phyloP scores from a whole-genome alignment of 2,113 vertebrate species.

The Engystomops pustulosus region DNA sequence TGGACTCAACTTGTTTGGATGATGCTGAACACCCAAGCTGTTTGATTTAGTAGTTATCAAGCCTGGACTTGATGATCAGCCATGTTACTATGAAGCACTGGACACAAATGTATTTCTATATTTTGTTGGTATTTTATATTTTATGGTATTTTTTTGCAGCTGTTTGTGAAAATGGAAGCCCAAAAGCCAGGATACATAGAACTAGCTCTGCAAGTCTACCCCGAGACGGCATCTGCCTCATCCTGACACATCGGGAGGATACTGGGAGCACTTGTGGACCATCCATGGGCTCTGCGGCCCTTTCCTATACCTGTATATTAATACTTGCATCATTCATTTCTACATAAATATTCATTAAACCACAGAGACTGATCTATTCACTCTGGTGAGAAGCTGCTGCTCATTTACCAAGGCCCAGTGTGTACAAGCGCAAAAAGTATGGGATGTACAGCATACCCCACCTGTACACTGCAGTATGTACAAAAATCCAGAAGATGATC shows the following conservation, averaged over 20 bases:
- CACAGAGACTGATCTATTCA: background rate
- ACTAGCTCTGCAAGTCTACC: slow-evolving; percentile 84
- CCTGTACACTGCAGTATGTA: too few species aligned
- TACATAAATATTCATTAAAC: background rate
- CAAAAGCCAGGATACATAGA: slow-evolving; percentile 85
- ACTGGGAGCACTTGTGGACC: background rate
- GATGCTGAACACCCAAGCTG: too few species aligned
- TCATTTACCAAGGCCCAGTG: too few species aligned
- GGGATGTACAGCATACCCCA: too few species aligned
- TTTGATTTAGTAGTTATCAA: too few species aligned
- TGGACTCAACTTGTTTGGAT: too few species aligned
- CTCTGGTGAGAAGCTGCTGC: background rate
- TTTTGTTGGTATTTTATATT: too few species aligned
- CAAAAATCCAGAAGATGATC: too few species aligned
- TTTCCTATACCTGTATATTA: background rate
- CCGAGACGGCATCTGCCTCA: slow-evolving; percentile 73
- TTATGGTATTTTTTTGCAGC: slow-evolving; percentile 69
- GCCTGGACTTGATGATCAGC: too few species aligned
- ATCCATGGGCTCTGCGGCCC: background rate
- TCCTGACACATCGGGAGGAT: slow-evolving; percentile 64
- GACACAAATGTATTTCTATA: too few species aligned
- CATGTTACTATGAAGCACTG: too few species aligned
- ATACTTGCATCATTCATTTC: background rate
- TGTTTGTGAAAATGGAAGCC: slow-evolving; percentile 86
- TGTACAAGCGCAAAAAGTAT: too few species aligned